A percentile compares a stretch with the other conserved stretches of the same genome.
phyloP scores from a whole-genome alignment of 2,797 vertebrate genomes.

The Gephyroberyx darwinii region DNA sequence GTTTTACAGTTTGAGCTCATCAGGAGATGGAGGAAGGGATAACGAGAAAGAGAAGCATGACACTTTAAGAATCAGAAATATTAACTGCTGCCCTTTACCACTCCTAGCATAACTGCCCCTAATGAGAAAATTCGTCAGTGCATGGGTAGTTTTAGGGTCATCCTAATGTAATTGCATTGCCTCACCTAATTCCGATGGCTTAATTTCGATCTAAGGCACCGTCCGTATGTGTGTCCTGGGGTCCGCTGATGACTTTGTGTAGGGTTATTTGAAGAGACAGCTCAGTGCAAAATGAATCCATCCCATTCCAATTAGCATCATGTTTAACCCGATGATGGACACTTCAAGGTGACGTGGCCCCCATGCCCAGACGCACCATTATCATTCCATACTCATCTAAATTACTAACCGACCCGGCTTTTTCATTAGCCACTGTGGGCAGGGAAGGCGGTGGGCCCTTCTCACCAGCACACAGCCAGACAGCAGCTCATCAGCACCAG shows the following conservation, averaged over 20 bases:
- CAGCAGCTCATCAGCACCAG: conserved; percentile 10
- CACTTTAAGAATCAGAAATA: conserved; percentile 53
- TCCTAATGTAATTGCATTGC: conserved; percentile 88
- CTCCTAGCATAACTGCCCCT: conserved; percentile 75
- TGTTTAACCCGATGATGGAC: conserved; percentile 97
- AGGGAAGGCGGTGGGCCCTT: conserved; percentile 45
- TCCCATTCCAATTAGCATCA: conserved; percentile 97
- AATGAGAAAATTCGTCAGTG: conserved; percentile 87
- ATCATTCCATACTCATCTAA: conserved; percentile 86
- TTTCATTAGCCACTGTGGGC: conserved; percentile 86
- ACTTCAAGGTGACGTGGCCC: conserved; percentile 93
- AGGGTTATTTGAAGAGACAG: conserved; percentile 93
- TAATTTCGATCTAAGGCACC: conserved; percentile 82
- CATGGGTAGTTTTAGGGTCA: conserved; percentile 87
- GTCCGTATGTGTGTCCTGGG: conserved; percentile 75
- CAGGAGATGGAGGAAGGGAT: conserved; percentile 44
- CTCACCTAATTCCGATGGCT: conserved; percentile 87
- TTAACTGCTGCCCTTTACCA: conserved; percentile 45
- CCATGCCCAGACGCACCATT: conserved; percentile 84
- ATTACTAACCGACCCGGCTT: conserved; percentile 79
- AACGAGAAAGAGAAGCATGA: conserved; percentile 43
- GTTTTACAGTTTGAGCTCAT: conserved; percentile 58
- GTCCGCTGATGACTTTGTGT: conserved; percentile 93
- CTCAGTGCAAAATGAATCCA: conserved; percentile 94
- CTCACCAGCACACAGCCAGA: conserved; percentile 24